Percentiles rank a stretch among this genome's conserved stretches.
These are phyloP conservation scores for Corythaeola cristata DNA, from an alignment of 2,113 vertebrate genomes.

Conservation along the genomic window DNA sequence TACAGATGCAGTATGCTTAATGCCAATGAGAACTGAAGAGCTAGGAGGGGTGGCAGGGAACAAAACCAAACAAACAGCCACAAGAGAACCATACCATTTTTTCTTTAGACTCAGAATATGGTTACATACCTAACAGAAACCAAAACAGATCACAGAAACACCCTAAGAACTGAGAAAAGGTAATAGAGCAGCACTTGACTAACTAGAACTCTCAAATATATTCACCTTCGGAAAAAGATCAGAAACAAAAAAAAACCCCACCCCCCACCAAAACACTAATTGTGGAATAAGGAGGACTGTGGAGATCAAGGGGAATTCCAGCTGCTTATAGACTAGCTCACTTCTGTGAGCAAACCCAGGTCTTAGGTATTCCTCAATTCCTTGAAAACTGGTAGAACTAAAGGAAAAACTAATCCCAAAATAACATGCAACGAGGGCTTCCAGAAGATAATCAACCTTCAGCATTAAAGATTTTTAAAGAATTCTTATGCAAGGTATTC, in stretches of 20 bases:
- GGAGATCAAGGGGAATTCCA: background rate
- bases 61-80: background rate
- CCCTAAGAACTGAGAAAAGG: background rate
- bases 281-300: background rate
- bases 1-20: background rate
- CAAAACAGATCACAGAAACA: background rate
- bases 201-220: background rate
- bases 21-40: background rate
- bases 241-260: background rate
- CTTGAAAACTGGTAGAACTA: background rate
- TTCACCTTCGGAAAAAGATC: background rate
- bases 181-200: background rate
- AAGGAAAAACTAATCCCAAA: background rate
- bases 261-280: background rate
- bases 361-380: background rate
- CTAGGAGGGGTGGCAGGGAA: fast-evolving
- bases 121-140: background rate
- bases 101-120: background rate
- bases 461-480: background rate
- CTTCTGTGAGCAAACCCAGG: background rate
- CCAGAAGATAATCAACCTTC: background rate
- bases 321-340: background rate
- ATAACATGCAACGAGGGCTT: background rate
- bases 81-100: background rate
- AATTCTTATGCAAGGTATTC: background rate